Base-by-base conservation (phyloP, 2,888 invertebrate genomes). In the Epinotia demarniana region DNA sequence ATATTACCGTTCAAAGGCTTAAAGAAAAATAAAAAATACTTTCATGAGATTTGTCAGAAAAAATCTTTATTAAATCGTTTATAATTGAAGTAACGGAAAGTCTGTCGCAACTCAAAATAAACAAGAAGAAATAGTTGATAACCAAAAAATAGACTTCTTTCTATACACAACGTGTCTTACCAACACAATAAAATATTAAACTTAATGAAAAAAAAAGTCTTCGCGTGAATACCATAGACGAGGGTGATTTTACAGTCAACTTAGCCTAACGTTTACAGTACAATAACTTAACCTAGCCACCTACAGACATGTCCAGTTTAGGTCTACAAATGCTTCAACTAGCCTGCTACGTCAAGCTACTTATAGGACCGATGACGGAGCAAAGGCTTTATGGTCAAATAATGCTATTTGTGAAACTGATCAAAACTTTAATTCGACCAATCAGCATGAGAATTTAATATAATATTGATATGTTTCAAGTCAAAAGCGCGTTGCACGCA, bases 321-420 rank as follows among this genome's bases (percentile, higher is more conserved):
- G 89, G 81, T 89, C 92, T 93, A 93, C 89, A 93, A 94, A 94
- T 94, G 94, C 94, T 93, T 92, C 84, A 89, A 85, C 91, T 91
- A 93, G 94, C 94, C 90, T 92, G 93, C 90, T 90, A 90, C 85
- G 80, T 90, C 93, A 93, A 94, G 93, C 93, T 89, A 90, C 81
- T 73, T 81, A 83, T 81, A 82, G 80, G 73, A 80, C 68, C 79
- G 80, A 77, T 75, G 77, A 76, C 66, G 27, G 23, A 23, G 46
- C 55, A 19, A 39, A 70, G 33, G 67, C 16, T 49, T 49, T 67
- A 66, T 60, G 16, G 16, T 55, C 18, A 64, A 71, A 12, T 57
- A 58, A 63, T 23, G 67, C 61, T 64, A 63, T 8, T 63, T 49
- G 64, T 23, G 23, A 49, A 64, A 64, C 23, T 49, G 13, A 9